Conservation (phyloP, 2,888 invertebrate species). For the Clostera curtula region DNA sequence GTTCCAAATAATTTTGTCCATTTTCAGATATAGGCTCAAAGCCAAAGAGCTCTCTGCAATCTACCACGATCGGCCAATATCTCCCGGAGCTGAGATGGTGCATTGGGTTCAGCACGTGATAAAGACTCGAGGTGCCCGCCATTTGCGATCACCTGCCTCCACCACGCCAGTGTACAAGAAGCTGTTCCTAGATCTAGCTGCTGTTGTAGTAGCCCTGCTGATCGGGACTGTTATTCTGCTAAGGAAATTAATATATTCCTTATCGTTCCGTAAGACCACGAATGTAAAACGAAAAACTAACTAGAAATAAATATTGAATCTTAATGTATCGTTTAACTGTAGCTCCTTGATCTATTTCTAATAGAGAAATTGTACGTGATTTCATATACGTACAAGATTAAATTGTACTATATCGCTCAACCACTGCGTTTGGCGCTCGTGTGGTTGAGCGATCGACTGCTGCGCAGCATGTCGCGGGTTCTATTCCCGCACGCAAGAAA, state of each 20-base stretch:
- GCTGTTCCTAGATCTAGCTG: conserved; percentile 37
- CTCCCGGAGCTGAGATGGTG: conserved; percentile 74
- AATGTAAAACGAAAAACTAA: conserved; percentile 10
- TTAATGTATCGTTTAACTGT: too few relatives aligned
- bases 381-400: too few relatives aligned
- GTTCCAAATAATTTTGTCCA: neutral
- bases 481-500: too few relatives aligned
- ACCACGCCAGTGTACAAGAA: conserved; percentile 32
- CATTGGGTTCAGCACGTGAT: conserved; percentile 81
- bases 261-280: conserved; percentile 4
- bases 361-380: too few relatives aligned
- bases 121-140: conserved; percentile 68
- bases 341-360: too few relatives aligned
- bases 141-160: conserved; percentile 45
- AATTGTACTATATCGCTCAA: too few relatives aligned
- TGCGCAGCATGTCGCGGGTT: too few relatives aligned
- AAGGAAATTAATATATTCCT: conserved; percentile 3
- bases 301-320: conserved; percentile 1
- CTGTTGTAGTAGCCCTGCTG: conserved; percentile 9
- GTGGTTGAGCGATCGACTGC: too few relatives aligned
- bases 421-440: too few relatives aligned
- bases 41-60: conserved; percentile 26
- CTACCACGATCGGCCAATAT: conserved; percentile 55
- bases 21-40: conserved; percentile 25
- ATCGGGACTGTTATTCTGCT: neutral